A percentile compares a stretch with the other conserved stretches of the same genome.
These are phyloP conservation scores for Paramacrobiotus metropolitanus DNA, from an alignment of 1,140 invertebrate species.

Conservation along the genomic window DNA sequence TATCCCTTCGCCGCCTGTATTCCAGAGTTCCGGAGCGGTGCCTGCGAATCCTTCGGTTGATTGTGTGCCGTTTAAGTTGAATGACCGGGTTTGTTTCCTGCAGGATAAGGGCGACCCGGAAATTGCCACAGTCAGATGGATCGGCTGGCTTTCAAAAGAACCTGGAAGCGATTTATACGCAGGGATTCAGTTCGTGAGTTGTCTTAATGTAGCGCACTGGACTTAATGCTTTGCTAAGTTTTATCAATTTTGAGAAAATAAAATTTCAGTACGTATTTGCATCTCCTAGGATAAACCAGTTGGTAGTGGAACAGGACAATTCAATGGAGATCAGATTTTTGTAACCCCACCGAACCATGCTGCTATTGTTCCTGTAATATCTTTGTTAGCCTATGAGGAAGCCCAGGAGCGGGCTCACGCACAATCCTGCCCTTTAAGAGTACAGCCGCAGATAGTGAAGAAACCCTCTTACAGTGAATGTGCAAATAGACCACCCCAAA, in stretches of 20 bases:
- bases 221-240: background rate
- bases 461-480: no score
- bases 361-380: slow-evolving; percentile 32
- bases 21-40: no score
- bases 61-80: no score
- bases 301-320: slow-evolving; percentile 28
- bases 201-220: background rate
- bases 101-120: background rate
- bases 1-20: no score
- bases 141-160: background rate
- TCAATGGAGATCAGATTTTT: slow-evolving; percentile 28
- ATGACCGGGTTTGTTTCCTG: background rate
- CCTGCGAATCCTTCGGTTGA: no score
- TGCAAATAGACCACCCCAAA: background rate
- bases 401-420: slow-evolving; percentile 30
- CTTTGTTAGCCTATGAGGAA: no score
- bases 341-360: slow-evolving; percentile 29
- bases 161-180: background rate
- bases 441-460: no score
- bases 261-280: slow-evolving; percentile 6
- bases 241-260: no score
- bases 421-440: slow-evolving; percentile 24
- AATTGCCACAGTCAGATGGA: background rate
- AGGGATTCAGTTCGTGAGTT: background rate
- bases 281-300: slow-evolving; percentile 29